Conservation (phyloP, 2,113 vertebrate genomes). For the Chrysochloris asiatica region DNA sequence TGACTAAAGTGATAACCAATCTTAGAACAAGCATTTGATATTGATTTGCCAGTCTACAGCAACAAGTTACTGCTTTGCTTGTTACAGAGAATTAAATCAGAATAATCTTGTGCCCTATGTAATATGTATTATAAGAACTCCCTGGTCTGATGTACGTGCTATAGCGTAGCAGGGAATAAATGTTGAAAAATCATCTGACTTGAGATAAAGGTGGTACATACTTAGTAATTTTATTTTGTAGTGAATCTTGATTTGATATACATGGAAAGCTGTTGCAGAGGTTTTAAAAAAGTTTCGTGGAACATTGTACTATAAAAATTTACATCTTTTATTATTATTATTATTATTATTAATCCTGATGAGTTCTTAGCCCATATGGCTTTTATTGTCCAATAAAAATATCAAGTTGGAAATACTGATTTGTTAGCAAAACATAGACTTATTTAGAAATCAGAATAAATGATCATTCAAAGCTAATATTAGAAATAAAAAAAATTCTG, state of each 20-base stretch:
- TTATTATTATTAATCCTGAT: conserved; percentile 82
- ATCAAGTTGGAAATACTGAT: conserved; percentile 80
- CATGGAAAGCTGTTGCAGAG: conserved; percentile 67
- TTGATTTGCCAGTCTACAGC: conserved; percentile 71
- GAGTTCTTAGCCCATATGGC: conserved; percentile 75
- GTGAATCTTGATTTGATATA: conserved; percentile 74
- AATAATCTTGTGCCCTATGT: conserved; percentile 57
- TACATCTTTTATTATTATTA: conserved; percentile 82
- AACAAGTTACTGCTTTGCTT: conserved; percentile 68
- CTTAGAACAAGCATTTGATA: conserved; percentile 71
- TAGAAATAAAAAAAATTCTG: conserved; percentile 78
- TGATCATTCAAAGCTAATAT: conserved; percentile 77
- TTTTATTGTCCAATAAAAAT: conserved; percentile 79
- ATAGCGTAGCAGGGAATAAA: conserved; percentile 1
- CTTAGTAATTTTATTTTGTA: conserved; percentile 50
- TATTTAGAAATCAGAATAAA: conserved; percentile 81
- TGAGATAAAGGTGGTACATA: conserved; percentile 45
- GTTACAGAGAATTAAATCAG: conserved; percentile 73
- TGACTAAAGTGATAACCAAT: conserved; percentile 64
- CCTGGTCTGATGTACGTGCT: conserved; percentile 44
- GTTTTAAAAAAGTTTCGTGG: conserved; percentile 77
- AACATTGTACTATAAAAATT: conserved; percentile 78
- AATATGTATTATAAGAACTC: conserved; percentile 43
- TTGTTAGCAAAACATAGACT: conserved; percentile 80
- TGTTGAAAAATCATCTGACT: conserved; percentile 23